Evolutionary conservation across 2,113 vertebrate genomes (phyloP), one percentile per base, ranked within the genome.

Genomic region (Daboia siamensis): DNA sequence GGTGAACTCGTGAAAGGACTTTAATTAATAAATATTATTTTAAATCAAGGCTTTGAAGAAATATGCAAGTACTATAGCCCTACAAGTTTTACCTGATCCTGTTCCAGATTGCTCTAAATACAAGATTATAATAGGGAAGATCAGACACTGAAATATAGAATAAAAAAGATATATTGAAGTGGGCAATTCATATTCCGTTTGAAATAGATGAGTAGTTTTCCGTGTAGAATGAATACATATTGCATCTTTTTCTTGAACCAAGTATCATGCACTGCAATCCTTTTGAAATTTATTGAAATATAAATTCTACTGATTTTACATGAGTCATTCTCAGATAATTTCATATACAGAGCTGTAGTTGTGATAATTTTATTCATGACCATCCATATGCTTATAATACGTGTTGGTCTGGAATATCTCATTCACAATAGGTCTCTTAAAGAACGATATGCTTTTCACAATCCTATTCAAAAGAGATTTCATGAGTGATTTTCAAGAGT

Each of bases 21-120:
- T 87, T 90, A 15, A n/a, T 91, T 94, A 93, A 94, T 94, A 94
- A 95, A 93, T 90, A 85, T 29, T 92, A 48, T 91, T 96, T 96
- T 95, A 91, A 91, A 88, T 94, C 61, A 56, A 86, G 20, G n/a
- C 89, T 94, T 85, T 92, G 48, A 91, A 86, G 89, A 90, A 92
- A 87, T 90, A 52, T 64, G 0, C n/a, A 90, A 56, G 91, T 74
- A 94, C 23, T 86, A 94, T 88, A 88, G 88, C 88, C 88, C 94
- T 84, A 94, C 52, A 95, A 95, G 93, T 89, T 95, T 94, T 46
- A 91, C 94, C 92, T 93, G 57, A 69, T 88, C 92, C 89, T n/a
- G 13, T 2, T 64, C 1, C 90, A 21, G 54, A 24, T 87, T 39
- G 39, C 90, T 91, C 80, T 94, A 94, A 24, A 48, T 92, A 80